phyloP scores from a whole-genome alignment of 2,888 invertebrate species.

The Sinodicranocentrus sp. region DNA sequence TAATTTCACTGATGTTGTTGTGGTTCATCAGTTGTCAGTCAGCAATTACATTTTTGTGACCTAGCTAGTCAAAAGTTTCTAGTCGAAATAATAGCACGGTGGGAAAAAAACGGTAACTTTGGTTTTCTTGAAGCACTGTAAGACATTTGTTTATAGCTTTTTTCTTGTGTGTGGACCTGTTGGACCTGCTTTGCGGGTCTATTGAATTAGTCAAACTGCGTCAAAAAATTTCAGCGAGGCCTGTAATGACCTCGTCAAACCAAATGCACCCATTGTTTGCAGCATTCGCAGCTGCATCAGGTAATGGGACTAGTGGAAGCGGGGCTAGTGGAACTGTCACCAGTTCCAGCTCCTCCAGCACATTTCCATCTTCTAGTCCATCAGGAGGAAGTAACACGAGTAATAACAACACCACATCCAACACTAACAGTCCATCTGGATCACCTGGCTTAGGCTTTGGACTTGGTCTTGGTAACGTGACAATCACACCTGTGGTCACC shows the following conservation, averaged over 20 bases:
- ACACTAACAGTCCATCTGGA: conserved; percentile 64
- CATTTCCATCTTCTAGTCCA: conserved; percentile 52
- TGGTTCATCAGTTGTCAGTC: not conserved
- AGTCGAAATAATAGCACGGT: conserved; percentile 30
- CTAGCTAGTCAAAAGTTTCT: conserved; percentile 12
- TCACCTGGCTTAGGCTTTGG: conserved; percentile 59
- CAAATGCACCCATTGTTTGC: conserved; percentile 76
- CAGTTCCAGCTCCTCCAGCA: conserved; percentile 20
- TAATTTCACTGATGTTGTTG: not conserved
- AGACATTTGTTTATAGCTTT: too few relatives aligned
- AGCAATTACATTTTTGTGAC: too few relatives aligned
- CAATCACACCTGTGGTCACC: conserved; percentile 67
- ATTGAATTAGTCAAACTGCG: conserved; percentile 65
- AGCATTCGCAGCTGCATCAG: conserved; percentile 71
- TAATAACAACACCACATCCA: conserved; percentile 45
- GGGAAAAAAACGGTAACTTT: not conserved
- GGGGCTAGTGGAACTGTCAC: conserved; percentile 15
- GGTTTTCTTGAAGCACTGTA: too few relatives aligned
- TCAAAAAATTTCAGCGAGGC: conserved; percentile 73
- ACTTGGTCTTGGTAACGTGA: conserved; percentile 64
- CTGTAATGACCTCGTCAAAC: conserved; percentile 73
- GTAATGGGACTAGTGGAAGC: conserved; percentile 28
- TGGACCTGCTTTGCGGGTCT: conserved; percentile 69
- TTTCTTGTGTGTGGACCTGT: conserved; percentile 55
- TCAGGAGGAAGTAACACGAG: conserved; percentile 52